A percentile compares a stretch with the other conserved stretches of the same genome.
phyloP scores from a whole-genome alignment of 2,797 vertebrate species.

The Liparis tanakae region DNA sequence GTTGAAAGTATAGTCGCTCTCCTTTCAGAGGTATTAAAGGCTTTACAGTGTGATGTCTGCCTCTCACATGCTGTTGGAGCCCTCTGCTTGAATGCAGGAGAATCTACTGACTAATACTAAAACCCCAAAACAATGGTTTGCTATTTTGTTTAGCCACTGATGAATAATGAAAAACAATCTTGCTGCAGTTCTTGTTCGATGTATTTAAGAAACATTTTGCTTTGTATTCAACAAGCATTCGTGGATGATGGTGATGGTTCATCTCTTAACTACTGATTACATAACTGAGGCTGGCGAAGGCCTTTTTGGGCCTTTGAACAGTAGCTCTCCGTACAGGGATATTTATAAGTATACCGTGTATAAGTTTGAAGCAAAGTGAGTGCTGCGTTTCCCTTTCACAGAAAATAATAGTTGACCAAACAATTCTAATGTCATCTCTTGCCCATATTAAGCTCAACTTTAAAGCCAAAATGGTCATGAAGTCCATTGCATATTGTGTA shows the following conservation, averaged over 20 bases:
- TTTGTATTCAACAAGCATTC: neutral
- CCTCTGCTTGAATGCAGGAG: neutral
- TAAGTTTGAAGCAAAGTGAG: neutral
- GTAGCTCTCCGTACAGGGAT: neutral
- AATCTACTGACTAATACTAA: neutral
- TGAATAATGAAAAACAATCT: neutral
- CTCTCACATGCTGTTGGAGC: neutral
- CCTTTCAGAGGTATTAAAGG: conserved; percentile 48
- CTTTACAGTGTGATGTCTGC: conserved; percentile 37
- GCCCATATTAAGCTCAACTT: neutral
- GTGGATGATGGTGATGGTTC: conserved; percentile 23
- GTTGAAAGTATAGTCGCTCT: conserved; percentile 28
- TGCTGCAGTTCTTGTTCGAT: no score
- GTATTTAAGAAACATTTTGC: neutral
- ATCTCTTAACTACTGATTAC: neutral
- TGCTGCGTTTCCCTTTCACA: neutral
- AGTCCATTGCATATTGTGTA: no score
- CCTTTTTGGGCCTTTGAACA: neutral
- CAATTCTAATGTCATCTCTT: no score
- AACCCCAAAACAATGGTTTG: neutral
- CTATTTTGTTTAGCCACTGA: neutral
- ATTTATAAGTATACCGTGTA: neutral
- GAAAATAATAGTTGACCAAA: neutral
- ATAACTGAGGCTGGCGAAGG: neutral
- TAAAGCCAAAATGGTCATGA: no score